Evolutionary conservation across 1,140 invertebrate species (phyloP), one percentile per base, ranked within the genome.

Genomic region (Drosophila suzukii): DNA sequence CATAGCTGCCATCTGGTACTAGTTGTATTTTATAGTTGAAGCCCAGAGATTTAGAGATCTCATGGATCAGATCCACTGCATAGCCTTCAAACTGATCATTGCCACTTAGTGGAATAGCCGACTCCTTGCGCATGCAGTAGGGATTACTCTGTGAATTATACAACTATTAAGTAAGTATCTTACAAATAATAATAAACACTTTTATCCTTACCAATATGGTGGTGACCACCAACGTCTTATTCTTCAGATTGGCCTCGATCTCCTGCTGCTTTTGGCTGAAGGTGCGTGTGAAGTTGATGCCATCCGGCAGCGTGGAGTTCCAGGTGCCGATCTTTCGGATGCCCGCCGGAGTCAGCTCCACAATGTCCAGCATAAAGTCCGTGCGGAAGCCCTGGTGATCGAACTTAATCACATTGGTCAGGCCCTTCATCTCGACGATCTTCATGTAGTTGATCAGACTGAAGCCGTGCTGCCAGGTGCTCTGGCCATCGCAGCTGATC

Each of bases 381-480:
- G 96, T 96, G 62, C 98, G 94, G 92, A 97, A 98, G 36, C 98
- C 98, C 93, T 98, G 96, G 91, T 98, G 96, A 93, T 98, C 97
- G 92, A 99, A 99, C 92, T 98, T 97, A 72, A 99, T 98, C 13
- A 96, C 95, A 39, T 98, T 98, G 1, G 98, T 98, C 73, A 99
- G 93, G 2, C 98, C 98, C 75, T 96, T 95, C 94, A 98, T 97
- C 92, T 98, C 97, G 10, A 98, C 98, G 82, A 98, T 97, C 94
- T 98, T 98, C 97, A 99, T 99, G 90, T 99, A 99, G 93, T 99
- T 99, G 62, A 98, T 97, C 27, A 99, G 94, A 75, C 97, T 98
- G 92, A 97, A 97, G 55, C 98, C 98, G 90, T 98, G 97, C 6
- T 96, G 96, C 98, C 98, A 99, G 0, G 97, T 97, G 84, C 98